Evolutionary conservation across 2,113 vertebrate genomes (phyloP).

Genomic region (Neofelis nebulosa): DNA sequence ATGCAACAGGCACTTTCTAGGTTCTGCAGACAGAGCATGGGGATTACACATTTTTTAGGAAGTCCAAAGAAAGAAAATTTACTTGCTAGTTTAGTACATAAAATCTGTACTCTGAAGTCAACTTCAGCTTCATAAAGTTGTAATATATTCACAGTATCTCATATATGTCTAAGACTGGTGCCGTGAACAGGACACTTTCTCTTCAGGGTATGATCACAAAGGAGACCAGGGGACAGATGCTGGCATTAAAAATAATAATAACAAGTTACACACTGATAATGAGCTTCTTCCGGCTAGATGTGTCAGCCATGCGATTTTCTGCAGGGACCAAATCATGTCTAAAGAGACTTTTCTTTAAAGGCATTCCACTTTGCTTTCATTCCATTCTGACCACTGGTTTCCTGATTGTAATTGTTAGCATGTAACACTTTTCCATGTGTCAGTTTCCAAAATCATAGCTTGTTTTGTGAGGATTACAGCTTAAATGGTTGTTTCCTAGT

Average conservation of each 20-base stretch:
- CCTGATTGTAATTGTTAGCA: background rate
- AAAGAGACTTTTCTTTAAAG: background rate
- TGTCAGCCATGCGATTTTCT: background rate
- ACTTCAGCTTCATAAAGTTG: background rate
- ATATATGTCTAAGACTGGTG: background rate
- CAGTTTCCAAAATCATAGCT: slow-evolving; percentile 49
- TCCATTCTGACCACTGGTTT: background rate
- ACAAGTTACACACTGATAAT: background rate
- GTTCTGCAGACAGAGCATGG: background rate
- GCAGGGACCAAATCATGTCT: background rate
- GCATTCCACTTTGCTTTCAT: background rate
- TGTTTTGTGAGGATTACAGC: background rate
- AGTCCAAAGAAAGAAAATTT: background rate
- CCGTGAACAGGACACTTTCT: background rate
- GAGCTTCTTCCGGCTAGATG: background rate
- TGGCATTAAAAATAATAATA: background rate
- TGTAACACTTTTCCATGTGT: background rate
- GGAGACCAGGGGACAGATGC: background rate
- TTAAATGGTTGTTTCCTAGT: background rate
- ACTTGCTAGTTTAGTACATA: background rate
- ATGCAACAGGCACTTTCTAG: background rate
- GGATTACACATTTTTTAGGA: background rate
- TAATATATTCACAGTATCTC: background rate
- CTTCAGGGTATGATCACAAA: background rate
- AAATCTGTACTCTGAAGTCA: background rate